These are phyloP conservation scores for Ganaspis brasiliensis DNA, from an alignment of 2,888 invertebrate genomes.

Conservation along the genomic window DNA sequence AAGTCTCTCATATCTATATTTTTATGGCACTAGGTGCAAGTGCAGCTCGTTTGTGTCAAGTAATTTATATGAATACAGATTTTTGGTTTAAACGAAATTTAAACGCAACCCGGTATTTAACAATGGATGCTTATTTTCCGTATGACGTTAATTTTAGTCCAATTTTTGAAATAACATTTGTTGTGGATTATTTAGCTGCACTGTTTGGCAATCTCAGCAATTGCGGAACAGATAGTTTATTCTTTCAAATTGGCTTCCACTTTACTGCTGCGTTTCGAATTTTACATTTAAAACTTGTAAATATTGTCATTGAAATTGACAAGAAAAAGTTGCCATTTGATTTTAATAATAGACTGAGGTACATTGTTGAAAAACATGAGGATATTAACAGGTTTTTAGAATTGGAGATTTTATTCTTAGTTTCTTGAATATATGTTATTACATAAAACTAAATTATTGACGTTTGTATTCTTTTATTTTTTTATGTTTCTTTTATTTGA, in stretches of 20 bases:
- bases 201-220: background rate
- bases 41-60: background rate
- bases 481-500: too few species aligned
- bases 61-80: background rate
- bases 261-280: background rate
- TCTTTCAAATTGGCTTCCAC: constrained; percentile 4
- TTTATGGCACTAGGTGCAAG: background rate
- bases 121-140: constrained; percentile 1
- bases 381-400: background rate
- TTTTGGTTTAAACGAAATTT: background rate
- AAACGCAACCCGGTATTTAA: background rate
- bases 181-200: background rate
- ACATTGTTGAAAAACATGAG: background rate
- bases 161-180: constrained; percentile 6
- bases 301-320: background rate
- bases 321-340: background rate
- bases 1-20: background rate
- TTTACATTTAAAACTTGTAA: background rate
- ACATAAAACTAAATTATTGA: too few species aligned
- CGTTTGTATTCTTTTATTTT: too few species aligned
- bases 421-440: too few species aligned
- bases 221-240: background rate
- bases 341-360: background rate
- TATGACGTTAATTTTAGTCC: background rate
- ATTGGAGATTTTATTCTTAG: too few species aligned